Conservation (phyloP, 2,113 vertebrate species). For the Anoplopoma fimbria region DNA sequence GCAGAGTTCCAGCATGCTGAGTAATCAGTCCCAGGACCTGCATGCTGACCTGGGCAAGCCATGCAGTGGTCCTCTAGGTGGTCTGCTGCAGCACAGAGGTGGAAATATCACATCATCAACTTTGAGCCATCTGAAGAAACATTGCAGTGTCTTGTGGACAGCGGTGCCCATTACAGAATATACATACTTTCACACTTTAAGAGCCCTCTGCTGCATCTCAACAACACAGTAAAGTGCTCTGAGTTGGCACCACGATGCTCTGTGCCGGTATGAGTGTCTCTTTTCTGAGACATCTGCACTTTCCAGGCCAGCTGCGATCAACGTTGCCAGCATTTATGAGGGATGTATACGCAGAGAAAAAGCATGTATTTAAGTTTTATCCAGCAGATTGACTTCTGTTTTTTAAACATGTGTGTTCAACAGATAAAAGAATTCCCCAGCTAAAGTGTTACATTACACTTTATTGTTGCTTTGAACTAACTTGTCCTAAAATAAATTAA, state of each 20-base stretch:
- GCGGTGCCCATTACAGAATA: background rate
- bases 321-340: constrained; percentile 43
- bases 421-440: background rate
- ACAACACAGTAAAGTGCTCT: constrained; percentile 15
- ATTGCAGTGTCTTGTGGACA: background rate
- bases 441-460: background rate
- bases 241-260: background rate
- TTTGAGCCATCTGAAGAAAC: background rate
- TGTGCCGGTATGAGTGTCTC: background rate
- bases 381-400: constrained; percentile 1
- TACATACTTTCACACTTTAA: constrained; percentile 5
- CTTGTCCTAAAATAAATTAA: background rate
- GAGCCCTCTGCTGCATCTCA: constrained; percentile 24
- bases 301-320: constrained; percentile 29
- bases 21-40: constrained; percentile 64
- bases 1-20: constrained; percentile 70
- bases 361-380: constrained; percentile 26
- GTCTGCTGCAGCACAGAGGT: constrained; percentile 35
- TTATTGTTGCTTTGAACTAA: background rate
- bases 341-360: constrained; percentile 43
- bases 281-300: constrained; percentile 48
- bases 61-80: constrained; percentile 34
- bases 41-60: constrained; percentile 49
- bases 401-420: constrained; percentile 20
- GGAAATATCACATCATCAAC: constrained; percentile 13